A percentile compares a stretch with the other conserved stretches of the same genome.
Conservation (phyloP, 2,888 invertebrate species). For the Junonia oenone region DNA sequence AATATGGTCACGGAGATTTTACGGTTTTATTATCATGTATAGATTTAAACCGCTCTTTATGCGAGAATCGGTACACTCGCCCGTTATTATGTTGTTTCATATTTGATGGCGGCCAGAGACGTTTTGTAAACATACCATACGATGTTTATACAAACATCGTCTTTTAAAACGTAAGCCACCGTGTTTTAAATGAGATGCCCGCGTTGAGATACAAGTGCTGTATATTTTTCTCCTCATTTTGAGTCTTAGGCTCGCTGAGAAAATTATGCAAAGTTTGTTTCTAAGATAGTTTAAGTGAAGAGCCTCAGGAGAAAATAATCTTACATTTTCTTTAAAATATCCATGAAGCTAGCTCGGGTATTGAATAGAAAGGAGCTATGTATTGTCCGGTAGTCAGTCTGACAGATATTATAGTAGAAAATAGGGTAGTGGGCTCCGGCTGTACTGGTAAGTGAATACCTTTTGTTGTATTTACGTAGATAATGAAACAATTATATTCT, state of each 20-base stretch:
- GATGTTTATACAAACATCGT: conserved; percentile 61
- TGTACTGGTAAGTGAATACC: conserved; percentile 25
- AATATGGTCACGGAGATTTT: neutral
- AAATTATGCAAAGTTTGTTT: conserved; percentile 61
- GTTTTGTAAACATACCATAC: conserved; percentile 54
- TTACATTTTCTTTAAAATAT: conserved; percentile 32
- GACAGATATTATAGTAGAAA: conserved; percentile 32
- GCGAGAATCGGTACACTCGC: conserved; percentile 4
- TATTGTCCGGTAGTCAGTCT: conserved; percentile 31
- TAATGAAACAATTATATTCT: conserved; percentile 21
- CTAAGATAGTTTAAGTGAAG: conserved; percentile 50
- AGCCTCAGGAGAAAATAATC: conserved; percentile 31
- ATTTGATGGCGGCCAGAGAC: conserved; percentile 23
- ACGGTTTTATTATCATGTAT: neutral
- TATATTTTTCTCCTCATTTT: conserved; percentile 64
- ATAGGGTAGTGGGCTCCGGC: conserved; percentile 30
- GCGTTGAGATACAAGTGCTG: conserved; percentile 68
- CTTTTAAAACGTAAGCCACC: conserved; percentile 60
- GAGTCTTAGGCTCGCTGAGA: conserved; percentile 48
- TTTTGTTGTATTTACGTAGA: conserved; percentile 23
- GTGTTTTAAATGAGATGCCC: conserved; percentile 64
- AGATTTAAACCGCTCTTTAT: conserved; percentile 6
- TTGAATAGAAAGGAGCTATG: conserved; percentile 32
- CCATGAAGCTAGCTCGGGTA: conserved; percentile 29
- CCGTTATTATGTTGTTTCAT: conserved; percentile 12